Evolutionary conservation across 2,888 invertebrate genomes (phyloP), one percentile per base, ranked within the genome.

Genomic region (Eutolmus rufibarbis): DNA sequence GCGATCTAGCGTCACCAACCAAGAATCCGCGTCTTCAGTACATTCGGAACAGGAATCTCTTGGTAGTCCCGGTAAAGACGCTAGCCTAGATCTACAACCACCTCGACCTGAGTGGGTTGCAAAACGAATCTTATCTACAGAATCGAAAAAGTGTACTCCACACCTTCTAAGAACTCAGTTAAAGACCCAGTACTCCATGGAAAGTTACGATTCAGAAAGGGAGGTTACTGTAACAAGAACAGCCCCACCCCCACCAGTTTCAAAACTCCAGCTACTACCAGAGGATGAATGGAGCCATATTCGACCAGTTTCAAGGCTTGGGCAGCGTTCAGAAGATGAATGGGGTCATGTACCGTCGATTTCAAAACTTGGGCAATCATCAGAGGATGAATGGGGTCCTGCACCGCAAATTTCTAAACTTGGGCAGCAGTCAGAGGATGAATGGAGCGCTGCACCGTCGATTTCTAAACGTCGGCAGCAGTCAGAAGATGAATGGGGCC

Each of bases 141-240:
- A 85, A 19, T 74, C 85, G 14, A 19, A 56, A 66, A 74, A n/a
- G 9, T 28, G 66, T 7, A 74, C 31, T 12, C 85, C 85, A 16
- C 88, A 79, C 3, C 84, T 57, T 12, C 16, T 87, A 23, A 51
- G 23, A 74, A 14, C 23, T 0, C 82, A 34, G 40, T 40, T 56
- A 16, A 51, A 5, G 5, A 16, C 37, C n/a, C 43, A 87, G 37
- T 40, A 77, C n/a, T 87, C 87, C 19, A 1, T 51, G 1, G 87
- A 87, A 12, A 79, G 79, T 46, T 19, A 51, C 19, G 86, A 88
- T 12, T 66, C 40, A 5, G 77, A 28, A 57, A 56, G 46, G 28
- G 76, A 43, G 28, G 19, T 91, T 91, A 14, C 57, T 57, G 66
- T 57, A 19, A 90, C 91, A 5, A 89, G 91, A 3, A 91, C 91